Evolutionary conservation across 2,888 invertebrate genomes (phyloP), one percentile per base, ranked within the genome.

Genomic region (Cataglyphis albicans): DNA sequence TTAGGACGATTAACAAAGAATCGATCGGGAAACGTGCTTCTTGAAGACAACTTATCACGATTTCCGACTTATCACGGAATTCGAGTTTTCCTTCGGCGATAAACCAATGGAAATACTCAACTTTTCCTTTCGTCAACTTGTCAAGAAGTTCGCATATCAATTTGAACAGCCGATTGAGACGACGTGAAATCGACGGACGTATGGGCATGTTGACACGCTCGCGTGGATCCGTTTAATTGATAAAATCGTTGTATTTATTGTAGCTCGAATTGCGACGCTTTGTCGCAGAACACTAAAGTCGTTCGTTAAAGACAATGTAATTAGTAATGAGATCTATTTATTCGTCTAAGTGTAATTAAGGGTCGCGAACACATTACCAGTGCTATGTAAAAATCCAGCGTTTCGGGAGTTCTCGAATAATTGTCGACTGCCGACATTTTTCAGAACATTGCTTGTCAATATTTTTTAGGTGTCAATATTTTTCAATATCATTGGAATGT

Each of bases 321-420:
- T 90, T 90, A 90, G 87, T 80, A 78, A 86, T 83, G 86, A 88
- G 84, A 86, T 89, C 89, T 90, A 90, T 90, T 90, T 90, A 90
- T 90, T 90, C 86, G 86, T 83, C 81, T 90, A 90, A 90, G 86
- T 82, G 81, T 84, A 88, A 87, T 63, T 84, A 85, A 82, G 81
- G 76, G 81, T 87, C 85, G 84, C 83, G 76, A 90, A 86, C 81
- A 86, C 81, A 21, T 89, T 86, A 89, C 81, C 90, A 87, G 87
- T 88, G 88, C 89, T 86, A 82, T 88, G 89, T 88, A 84, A 48
- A 63, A 63, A 63, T 82, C 48, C 82, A 48, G 65, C 63, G 84
- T 82, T 84, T 84, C 55, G 63, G 38, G 57, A 38, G 15, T 21
- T 18, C 57, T 72, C 35, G 59, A 44, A 10, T 15, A 29, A 25